A percentile compares a stretch with the other conserved stretches of the same genome.
Evolutionary conservation across 23 tunicate species (phyloP).

Genomic region (Trididemnum clinides): DNA sequence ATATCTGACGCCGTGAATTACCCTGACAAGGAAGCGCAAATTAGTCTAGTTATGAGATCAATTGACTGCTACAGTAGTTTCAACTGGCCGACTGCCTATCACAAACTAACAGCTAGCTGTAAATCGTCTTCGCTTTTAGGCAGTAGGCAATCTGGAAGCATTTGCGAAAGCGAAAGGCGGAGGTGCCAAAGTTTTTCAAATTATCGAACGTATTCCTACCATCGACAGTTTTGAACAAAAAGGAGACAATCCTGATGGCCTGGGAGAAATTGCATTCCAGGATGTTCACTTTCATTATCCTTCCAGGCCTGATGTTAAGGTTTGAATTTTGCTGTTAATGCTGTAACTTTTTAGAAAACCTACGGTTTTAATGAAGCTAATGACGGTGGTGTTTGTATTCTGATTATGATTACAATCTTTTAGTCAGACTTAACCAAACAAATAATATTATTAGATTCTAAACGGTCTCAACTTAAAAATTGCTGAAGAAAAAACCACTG

Average conservation of each 20-base stretch:
- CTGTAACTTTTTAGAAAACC: background rate
- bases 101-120: too few relatives aligned
- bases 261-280: constrained; percentile 41
- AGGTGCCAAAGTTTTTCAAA: constrained; percentile 58
- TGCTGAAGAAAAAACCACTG: background rate
- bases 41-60: too few relatives aligned
- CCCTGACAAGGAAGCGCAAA: too few relatives aligned
- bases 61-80: too few relatives aligned
- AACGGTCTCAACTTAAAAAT: background rate
- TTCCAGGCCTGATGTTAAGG: constrained; percentile 49
- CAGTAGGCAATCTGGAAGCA: constrained; percentile 39
- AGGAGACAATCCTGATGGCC: constrained; percentile 45
- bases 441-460: constrained; percentile 11
- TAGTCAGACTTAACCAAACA: too few relatives aligned
- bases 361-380: too few relatives aligned
- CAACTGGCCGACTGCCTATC: too few relatives aligned
- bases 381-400: too few relatives aligned
- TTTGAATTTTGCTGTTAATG: background rate
- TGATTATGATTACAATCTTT: too few relatives aligned
- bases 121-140: constrained; percentile 10
- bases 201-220: constrained; percentile 59
- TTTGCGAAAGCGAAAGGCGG: constrained; percentile 63
- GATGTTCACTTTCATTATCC: constrained; percentile 64
- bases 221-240: constrained; percentile 41
- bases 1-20: too few relatives aligned